phyloP scores from a whole-genome alignment of 1,140 invertebrate species.

The Rhagoletis zephyria region DNA sequence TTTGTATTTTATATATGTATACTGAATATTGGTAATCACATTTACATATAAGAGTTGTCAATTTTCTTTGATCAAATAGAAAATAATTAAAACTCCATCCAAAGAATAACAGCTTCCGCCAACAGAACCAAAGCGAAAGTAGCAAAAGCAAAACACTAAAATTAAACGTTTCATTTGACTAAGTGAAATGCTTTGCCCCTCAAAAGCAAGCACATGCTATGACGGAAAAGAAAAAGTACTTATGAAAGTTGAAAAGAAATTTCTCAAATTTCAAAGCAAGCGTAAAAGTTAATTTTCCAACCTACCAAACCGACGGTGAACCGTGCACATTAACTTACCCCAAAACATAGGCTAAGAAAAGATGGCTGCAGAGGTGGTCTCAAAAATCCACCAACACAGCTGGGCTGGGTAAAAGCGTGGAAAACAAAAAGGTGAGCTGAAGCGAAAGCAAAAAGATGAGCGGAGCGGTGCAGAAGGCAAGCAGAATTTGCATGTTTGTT shows the following conservation, averaged over 20 bases:
- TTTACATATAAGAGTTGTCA: too few species aligned
- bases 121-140: neutral
- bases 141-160: neutral
- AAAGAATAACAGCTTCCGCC: neutral
- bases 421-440: conserved; percentile 2
- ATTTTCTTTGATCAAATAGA: neutral
- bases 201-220: neutral
- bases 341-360: conserved; percentile 25
- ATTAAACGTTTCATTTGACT: conserved; percentile 3
- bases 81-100: conserved; percentile 26
- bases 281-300: conserved; percentile 50
- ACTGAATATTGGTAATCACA: too few species aligned
- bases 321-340: conserved; percentile 8
- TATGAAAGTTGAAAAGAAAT: conserved; percentile 45
- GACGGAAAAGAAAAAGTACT: conserved; percentile 7
- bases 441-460: neutral
- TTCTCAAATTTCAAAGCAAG: conserved; percentile 44
- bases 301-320: conserved; percentile 32
- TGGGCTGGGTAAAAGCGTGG: neutral
- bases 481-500: neutral
- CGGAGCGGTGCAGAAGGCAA: neutral
- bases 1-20: too few species aligned
- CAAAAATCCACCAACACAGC: too few species aligned
- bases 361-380: neutral
- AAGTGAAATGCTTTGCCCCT: conserved; percentile 15